Percentiles rank a stretch among this genome's conserved stretches.
phyloP scores from a whole-genome alignment of 2,888 invertebrate species.

The Linnaemya vulpina region DNA sequence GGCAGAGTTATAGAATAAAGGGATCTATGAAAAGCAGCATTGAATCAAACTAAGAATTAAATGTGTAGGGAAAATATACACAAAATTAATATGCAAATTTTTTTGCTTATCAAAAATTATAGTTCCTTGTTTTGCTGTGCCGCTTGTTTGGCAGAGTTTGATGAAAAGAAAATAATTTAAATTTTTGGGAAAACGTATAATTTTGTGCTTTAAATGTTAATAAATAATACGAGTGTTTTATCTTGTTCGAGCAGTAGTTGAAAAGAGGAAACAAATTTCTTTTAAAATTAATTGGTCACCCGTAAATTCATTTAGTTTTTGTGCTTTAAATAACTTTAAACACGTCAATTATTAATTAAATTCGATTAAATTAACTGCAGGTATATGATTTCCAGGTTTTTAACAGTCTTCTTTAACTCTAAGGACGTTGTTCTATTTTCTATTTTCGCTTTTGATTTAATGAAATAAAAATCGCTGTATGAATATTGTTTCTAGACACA shows the following conservation, averaged over 20 bases:
- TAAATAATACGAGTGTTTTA: conserved; percentile 4
- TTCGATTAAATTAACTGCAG: too few relatives aligned
- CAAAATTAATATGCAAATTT: conserved; percentile 18
- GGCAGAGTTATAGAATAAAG: not conserved
- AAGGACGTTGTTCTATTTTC: too few relatives aligned
- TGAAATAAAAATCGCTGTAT: too few relatives aligned
- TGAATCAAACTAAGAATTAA: not conserved
- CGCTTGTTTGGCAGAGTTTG: not conserved
- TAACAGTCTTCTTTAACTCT: too few relatives aligned
- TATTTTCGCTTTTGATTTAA: too few relatives aligned
- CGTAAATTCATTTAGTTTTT: not conserved
- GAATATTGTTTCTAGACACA: too few relatives aligned
- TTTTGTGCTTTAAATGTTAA: not conserved
- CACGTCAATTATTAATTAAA: too few relatives aligned
- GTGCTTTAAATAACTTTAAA: not conserved
- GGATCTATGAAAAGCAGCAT: not conserved
- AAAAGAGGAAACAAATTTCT: not conserved
- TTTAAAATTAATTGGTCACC: not conserved
- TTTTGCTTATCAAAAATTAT: not conserved
- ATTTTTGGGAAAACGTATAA: conserved; percentile 1
- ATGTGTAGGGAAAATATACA: not conserved
- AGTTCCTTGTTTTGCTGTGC: not conserved
- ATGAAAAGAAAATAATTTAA: not conserved
- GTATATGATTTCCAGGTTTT: too few relatives aligned
- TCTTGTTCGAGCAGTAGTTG: not conserved